Conservation (phyloP, 2,888 invertebrate species). For the Hermaeophaga mercurialis region DNA sequence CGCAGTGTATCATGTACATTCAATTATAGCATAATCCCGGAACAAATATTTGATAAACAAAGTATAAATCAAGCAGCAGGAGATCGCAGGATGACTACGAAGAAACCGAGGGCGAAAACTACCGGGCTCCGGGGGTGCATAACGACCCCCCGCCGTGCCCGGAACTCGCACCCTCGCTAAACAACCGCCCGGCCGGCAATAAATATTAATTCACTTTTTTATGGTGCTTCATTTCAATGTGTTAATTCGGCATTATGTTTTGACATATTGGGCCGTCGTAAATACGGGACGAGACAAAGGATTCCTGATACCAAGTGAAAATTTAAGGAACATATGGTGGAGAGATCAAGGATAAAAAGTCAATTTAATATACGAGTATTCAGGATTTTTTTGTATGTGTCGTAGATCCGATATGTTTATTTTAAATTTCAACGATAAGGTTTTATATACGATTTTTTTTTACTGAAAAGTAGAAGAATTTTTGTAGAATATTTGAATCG, state of each 20-base stretch:
- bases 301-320: neutral
- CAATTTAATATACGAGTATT: constrained; percentile 1
- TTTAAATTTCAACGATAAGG: no score
- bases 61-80: constrained; percentile 48
- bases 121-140: constrained; percentile 33
- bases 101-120: constrained; percentile 26
- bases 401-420: no score
- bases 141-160: constrained; percentile 39
- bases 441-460: no score
- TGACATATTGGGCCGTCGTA: constrained; percentile 45
- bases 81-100: constrained; percentile 35
- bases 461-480: no score
- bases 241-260: constrained; percentile 50
- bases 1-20: constrained; percentile 16
- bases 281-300: constrained; percentile 25
- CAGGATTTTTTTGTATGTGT: no score
- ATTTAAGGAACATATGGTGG: constrained; percentile 1
- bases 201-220: constrained; percentile 54
- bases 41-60: constrained; percentile 39
- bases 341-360: neutral
- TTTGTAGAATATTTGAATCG: no score
- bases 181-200: constrained; percentile 45
- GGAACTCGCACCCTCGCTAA: constrained; percentile 35
- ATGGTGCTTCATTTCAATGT: constrained; percentile 48
- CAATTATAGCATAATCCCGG: constrained; percentile 21